phyloP scores from a whole-genome alignment of 2,888 invertebrate genomes.

The Amphipoea oculea region DNA sequence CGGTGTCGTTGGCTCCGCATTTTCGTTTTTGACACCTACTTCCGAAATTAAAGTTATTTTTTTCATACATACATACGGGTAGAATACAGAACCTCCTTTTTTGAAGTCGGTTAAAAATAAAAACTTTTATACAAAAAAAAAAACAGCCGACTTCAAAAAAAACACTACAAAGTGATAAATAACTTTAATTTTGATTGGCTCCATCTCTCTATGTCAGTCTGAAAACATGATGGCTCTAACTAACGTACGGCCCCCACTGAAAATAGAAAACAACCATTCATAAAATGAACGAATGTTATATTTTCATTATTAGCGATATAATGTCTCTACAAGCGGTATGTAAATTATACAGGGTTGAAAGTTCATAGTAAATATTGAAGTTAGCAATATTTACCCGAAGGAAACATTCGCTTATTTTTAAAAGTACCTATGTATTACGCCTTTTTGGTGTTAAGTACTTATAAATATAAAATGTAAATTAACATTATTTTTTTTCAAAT shows the following conservation, averaged over 20 bases:
- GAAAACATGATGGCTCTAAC: not conserved
- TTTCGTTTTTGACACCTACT: no score
- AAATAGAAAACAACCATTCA: not conserved
- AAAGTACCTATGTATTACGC: not conserved
- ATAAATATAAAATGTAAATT: not conserved
- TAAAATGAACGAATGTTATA: not conserved
- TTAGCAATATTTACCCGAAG: not conserved
- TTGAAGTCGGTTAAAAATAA: no score
- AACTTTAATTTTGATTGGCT: not conserved
- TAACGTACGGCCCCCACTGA: not conserved
- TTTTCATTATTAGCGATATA: not conserved
- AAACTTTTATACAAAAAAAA: no score
- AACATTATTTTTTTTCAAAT: not conserved
- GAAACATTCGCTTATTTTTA: not conserved
- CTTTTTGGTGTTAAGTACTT: not conserved
- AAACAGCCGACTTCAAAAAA: no score
- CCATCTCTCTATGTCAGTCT: not conserved
- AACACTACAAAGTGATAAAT: no score
- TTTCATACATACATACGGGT: no score
- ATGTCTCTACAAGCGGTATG: not conserved
- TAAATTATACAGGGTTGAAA: not conserved
- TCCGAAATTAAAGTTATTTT: no score
- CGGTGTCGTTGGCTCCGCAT: no score
- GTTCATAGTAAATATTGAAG: not conserved
- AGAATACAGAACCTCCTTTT: no score